These are phyloP conservation scores for Rhopalosiphum maidis DNA, from an alignment of 1,140 invertebrate genomes.

Conservation along the genomic window DNA sequence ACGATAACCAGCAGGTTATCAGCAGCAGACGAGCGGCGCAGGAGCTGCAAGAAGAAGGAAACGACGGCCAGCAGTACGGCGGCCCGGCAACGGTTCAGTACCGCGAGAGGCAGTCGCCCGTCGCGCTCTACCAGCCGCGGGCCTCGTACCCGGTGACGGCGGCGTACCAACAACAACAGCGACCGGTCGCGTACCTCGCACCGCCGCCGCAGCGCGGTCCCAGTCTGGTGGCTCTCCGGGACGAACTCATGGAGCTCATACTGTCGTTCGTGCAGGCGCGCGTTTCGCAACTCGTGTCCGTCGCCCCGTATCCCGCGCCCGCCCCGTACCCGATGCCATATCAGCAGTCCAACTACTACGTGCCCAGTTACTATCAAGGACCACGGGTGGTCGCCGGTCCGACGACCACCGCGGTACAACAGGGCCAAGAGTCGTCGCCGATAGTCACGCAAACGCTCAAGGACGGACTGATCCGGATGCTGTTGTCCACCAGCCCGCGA, in stretches of 20 bases:
- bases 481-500: slow-evolving; percentile 59
- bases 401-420: neutral
- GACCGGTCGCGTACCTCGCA: slow-evolving; percentile 60
- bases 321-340: slow-evolving; percentile 9
- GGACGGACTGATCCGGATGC: slow-evolving; percentile 58
- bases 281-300: slow-evolving; percentile 15
- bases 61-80: slow-evolving; percentile 57
- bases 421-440: neutral
- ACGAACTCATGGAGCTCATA: slow-evolving; percentile 61
- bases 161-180: neutral
- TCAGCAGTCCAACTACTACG: slow-evolving; percentile 47
- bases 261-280: slow-evolving; percentile 60
- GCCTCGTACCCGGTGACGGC: neutral
- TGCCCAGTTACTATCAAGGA: slow-evolving; percentile 41
- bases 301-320: slow-evolving; percentile 16
- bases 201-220: slow-evolving; percentile 63
- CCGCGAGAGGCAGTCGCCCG: slow-evolving; percentile 61
- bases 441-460: slow-evolving; percentile 49
- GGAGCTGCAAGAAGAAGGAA: neutral
- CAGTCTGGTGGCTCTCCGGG: slow-evolving; percentile 63
- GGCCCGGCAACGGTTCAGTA: slow-evolving; percentile 63
- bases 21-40: slow-evolving; percentile 61
- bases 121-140: neutral
- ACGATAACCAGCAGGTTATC: slow-evolving; percentile 58
- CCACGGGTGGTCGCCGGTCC: neutral